A percentile compares a stretch with the other conserved stretches of the same genome.
Conservation (phyloP, 2,888 invertebrate species). For the Lapara coniferarum region DNA sequence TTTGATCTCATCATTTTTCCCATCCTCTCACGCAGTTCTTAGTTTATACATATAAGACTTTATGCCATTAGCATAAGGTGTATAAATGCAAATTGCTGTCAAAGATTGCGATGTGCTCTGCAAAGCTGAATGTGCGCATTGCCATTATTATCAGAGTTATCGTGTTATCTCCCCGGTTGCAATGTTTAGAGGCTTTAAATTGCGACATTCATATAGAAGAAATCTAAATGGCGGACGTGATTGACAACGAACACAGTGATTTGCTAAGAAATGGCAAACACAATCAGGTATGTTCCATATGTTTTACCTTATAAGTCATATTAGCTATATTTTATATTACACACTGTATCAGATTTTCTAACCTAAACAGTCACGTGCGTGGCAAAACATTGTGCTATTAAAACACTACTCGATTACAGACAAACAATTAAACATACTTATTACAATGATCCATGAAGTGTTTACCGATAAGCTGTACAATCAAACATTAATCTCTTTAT, state of each 20-base stretch:
- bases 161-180: slow-evolving; percentile 4
- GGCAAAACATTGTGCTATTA: not conserved
- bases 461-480: no score
- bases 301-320: not conserved
- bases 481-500: no score
- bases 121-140: slow-evolving; percentile 15
- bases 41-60: not conserved
- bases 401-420: no score
- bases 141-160: slow-evolving; percentile 19
- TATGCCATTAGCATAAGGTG: not conserved
- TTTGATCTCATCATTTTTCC: slow-evolving; percentile 1
- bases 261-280: not conserved
- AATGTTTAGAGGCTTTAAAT: not conserved
- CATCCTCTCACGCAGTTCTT: not conserved
- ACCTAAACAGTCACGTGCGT: not conserved
- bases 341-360: not conserved
- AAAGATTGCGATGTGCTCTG: slow-evolving; percentile 12
- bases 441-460: no score
- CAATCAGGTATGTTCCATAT: not conserved
- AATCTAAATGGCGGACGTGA: slow-evolving; percentile 6
- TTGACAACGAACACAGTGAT: slow-evolving; percentile 13
- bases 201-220: not conserved
- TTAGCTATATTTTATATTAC: no score
- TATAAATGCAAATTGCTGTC: not conserved
- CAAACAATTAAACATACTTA: no score